Evolutionary conservation across 2,888 invertebrate genomes (phyloP), one percentile per base, ranked within the genome.

Genomic region (Gymnosoma rotundatum): DNA sequence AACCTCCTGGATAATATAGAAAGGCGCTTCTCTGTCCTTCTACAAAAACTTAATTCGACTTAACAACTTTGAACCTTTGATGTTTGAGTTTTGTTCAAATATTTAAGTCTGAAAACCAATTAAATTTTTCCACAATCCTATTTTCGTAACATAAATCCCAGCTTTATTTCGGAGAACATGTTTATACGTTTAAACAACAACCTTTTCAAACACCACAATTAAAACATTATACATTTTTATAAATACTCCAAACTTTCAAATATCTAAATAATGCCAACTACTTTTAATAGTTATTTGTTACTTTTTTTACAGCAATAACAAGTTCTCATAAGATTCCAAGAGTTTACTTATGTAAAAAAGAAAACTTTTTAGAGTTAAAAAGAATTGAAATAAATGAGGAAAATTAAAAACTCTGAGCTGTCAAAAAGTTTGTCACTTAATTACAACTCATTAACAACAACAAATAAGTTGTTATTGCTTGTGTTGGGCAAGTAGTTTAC

Each of bases 391-490:
- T 10, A 20, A 25, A 36, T 5, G 1, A 20, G 48, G 67, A 83
- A 86, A 87, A 87, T 87, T 83, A 86, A 86, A 32, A 32, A 88
- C 86, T 87, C 87, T 87, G 87, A 87, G 87, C 80, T 86, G 86
- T 84, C 85, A 83, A 83, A 85, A 87, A 83, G 75, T 81, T 87
- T 87, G 86, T 87, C 87, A 87, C 86, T 86, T 87, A 86, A 87
- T 87, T 87, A 86, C 86, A 86, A 86, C 78, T 85, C 83, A 86
- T 87, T 87, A 87, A 86, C 82, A 87, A 86, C 84, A 82, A 83
- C 75, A 76, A 75, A 81, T 81, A 81, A 86, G 85, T 85, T 87
- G 86, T 87, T 86, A 78, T 86, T 81, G 83, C 64, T 86, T 81
- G 64, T 56, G 63, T 75, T 32, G 6, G 7, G 32, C 6, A 32